These are phyloP conservation scores for Galagoides demidoff DNA, from an alignment of 2,797 vertebrate species.

Conservation along the genomic window DNA sequence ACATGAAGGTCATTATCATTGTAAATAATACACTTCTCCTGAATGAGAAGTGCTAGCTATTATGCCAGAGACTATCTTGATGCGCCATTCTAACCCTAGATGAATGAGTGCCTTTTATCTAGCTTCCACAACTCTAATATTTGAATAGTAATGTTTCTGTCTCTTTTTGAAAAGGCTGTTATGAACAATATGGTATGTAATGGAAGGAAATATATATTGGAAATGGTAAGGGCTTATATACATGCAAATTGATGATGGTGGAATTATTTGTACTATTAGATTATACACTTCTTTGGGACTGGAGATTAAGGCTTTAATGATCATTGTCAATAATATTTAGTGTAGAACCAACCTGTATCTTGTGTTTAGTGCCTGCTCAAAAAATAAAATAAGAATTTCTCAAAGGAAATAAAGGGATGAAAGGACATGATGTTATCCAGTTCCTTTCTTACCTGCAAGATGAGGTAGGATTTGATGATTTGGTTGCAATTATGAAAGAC, in stretches of 20 bases:
- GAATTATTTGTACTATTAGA: slow-evolving; percentile 36
- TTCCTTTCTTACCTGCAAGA: slow-evolving; percentile 1
- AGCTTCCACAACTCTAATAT: neutral
- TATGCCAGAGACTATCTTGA: neutral
- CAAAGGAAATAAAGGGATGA: slow-evolving; percentile 20
- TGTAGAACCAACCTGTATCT: neutral
- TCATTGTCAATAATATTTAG: slow-evolving; percentile 3
- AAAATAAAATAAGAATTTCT: neutral
- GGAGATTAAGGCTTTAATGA: neutral
- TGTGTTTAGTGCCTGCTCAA: neutral
- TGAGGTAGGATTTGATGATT: neutral
- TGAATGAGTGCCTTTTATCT: neutral
- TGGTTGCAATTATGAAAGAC: neutral
- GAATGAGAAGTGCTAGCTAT: neutral
- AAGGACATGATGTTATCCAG: neutral
- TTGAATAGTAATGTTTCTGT: slow-evolving; percentile 24
- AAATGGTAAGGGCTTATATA: neutral
- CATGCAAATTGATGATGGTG: neutral
- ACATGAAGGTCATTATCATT: neutral
- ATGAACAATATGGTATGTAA: neutral
- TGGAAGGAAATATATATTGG: neutral
- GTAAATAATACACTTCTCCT: slow-evolving; percentile 10
- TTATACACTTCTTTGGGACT: neutral
- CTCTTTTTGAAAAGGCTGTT: slow-evolving; percentile 19
- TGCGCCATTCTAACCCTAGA: neutral